Percentiles rank a stretch among this genome's conserved stretches.
These are phyloP conservation scores for Antheraea pernyi DNA, from an alignment of 1,140 invertebrate genomes.

Conservation along the genomic window DNA sequence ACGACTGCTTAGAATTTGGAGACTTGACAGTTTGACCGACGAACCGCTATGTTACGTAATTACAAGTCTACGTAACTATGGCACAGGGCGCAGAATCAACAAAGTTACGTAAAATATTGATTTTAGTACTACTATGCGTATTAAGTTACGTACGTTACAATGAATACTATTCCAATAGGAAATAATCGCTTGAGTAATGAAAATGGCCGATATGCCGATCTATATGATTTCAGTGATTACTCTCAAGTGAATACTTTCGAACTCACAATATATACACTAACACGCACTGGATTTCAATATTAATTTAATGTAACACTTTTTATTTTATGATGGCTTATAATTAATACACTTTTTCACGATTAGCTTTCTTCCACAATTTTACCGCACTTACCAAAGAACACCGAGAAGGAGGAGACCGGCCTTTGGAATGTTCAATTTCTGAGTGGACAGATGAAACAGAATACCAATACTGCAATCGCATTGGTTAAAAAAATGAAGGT, in stretches of 20 bases:
- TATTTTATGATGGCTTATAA: constrained; percentile 50
- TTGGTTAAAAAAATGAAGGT: constrained; percentile 63
- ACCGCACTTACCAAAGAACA: constrained; percentile 83
- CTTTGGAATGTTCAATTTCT: constrained; percentile 83
- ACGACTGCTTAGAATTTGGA: constrained; percentile 1
- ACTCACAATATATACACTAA: constrained; percentile 70
- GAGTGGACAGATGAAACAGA: constrained; percentile 77
- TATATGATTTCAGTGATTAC: constrained; percentile 27
- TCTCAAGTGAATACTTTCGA: constrained; percentile 57
- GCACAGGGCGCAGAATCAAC: constrained; percentile 27
- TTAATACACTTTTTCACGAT: constrained; percentile 75
- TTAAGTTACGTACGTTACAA: constrained; percentile 11
- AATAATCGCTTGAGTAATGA: constrained; percentile 29
- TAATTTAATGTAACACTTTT: constrained; percentile 53
- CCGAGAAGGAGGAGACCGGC: constrained; percentile 81
- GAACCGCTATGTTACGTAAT: constrained; percentile 70
- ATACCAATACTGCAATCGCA: constrained; percentile 55
- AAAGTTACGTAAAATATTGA: constrained; percentile 33
- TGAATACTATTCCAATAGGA: neutral
- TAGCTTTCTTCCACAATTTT: constrained; percentile 63
- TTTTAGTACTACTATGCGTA: constrained; percentile 32
- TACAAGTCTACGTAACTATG: constrained; percentile 64
- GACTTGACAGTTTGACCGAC: constrained; percentile 69
- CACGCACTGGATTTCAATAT: constrained; percentile 53
- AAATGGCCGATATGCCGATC: constrained; percentile 68